Conservation (phyloP, 2,113 vertebrate genomes). For the Clarias batrachus region DNA sequence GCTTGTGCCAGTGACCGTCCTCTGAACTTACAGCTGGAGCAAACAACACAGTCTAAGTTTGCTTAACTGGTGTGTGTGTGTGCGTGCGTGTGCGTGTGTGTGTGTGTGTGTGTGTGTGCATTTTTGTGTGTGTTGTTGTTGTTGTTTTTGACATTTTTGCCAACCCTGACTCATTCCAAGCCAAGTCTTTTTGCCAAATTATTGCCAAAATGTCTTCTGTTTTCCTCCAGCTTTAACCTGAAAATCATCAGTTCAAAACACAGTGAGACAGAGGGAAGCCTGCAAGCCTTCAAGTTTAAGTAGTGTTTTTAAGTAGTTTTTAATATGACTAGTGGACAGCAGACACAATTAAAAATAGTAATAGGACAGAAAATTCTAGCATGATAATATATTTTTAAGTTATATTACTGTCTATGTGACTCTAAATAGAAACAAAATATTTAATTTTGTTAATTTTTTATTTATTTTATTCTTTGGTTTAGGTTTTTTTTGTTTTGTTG, state of each 20-base stretch:
- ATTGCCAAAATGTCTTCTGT: slow-evolving; percentile 13
- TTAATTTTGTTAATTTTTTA: neutral
- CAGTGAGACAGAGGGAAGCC: neutral
- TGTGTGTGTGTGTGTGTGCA: slow-evolving; percentile 8
- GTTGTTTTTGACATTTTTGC: slow-evolving; percentile 3
- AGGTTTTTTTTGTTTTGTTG: slow-evolving; percentile 14
- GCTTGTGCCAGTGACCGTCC: slow-evolving; percentile 76
- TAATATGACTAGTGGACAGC: neutral
- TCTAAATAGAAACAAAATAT: neutral
- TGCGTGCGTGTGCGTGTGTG: neutral
- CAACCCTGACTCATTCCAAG: slow-evolving; percentile 16
- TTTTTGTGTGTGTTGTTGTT: neutral
- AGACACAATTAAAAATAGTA: neutral
- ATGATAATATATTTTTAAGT: neutral
- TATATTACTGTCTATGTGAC: neutral
- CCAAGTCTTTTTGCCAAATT: neutral
- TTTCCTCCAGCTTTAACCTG: slow-evolving; percentile 3
- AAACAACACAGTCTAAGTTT: slow-evolving; percentile 70
- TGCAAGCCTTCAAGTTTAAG: neutral
- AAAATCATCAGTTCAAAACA: neutral
- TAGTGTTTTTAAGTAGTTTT: neutral
- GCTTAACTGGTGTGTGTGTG: slow-evolving; percentile 49
- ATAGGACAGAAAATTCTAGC: neutral
- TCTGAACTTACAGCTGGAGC: slow-evolving; percentile 77
- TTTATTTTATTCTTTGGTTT: neutral